A percentile compares a stretch with the other conserved stretches of the same genome.
Evolutionary conservation across 2,888 invertebrate genomes (phyloP).

Genomic region (Plebejus melissa): DNA sequence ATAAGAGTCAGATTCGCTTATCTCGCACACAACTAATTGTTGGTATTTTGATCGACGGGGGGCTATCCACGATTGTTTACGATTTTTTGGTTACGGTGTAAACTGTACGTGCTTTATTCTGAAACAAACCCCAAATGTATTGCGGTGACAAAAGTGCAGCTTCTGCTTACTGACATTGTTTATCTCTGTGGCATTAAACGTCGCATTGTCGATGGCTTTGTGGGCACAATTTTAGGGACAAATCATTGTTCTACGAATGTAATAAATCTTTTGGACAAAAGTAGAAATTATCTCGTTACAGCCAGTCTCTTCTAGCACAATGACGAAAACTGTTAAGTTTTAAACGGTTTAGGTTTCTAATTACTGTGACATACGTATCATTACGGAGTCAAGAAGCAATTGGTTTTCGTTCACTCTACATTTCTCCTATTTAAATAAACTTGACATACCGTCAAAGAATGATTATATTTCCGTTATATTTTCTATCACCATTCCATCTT

Average conservation of each 20-base stretch:
- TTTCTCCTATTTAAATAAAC: neutral
- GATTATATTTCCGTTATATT: neutral
- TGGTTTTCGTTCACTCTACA: neutral
- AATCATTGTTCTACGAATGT: slow-evolving; percentile 37
- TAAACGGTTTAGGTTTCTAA: neutral
- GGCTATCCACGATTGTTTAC: slow-evolving; percentile 58
- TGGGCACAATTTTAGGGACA: slow-evolving; percentile 43
- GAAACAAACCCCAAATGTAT: slow-evolving; percentile 54
- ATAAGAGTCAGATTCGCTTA: neutral
- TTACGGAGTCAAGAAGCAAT: neutral
- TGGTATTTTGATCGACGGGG: slow-evolving; percentile 58
- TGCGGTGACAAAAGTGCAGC: slow-evolving; percentile 56
- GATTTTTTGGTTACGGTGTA: slow-evolving; percentile 59
- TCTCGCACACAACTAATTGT: slow-evolving; percentile 39
- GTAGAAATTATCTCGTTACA: neutral
- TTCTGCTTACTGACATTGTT: slow-evolving; percentile 53
- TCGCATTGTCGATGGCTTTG: slow-evolving; percentile 53
- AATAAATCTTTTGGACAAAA: slow-evolving; percentile 15
- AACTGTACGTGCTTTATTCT: slow-evolving; percentile 52
- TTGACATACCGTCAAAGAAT: neutral
- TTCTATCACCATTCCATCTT: neutral
- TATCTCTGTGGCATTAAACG: slow-evolving; percentile 54
- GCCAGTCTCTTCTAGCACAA: neutral
- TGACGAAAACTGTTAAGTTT: neutral
- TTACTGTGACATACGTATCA: neutral